Conservation (phyloP, 2,888 invertebrate species). For the Nineta flava region DNA sequence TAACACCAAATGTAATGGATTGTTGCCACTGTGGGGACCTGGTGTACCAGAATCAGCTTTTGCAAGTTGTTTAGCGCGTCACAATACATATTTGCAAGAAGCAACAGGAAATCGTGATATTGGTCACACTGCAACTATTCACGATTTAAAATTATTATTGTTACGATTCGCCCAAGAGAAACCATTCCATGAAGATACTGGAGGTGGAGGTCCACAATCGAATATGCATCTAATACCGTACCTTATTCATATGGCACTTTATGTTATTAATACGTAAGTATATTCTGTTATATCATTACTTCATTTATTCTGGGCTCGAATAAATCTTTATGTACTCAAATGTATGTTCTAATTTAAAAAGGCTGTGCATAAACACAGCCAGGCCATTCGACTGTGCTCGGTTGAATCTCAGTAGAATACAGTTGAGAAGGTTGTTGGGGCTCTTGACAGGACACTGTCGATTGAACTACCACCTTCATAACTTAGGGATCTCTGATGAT, state of each 20-base stretch:
- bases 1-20: constrained; percentile 92
- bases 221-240: constrained; percentile 96
- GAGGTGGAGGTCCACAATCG: constrained; percentile 91
- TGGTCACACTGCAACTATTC: constrained; percentile 66
- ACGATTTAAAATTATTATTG: constrained; percentile 82
- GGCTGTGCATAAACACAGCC: too few relatives aligned
- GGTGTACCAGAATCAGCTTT: constrained; percentile 77
- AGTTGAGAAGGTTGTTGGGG: too few relatives aligned
- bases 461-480: too few relatives aligned
- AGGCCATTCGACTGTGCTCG: too few relatives aligned
- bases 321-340: too few relatives aligned
- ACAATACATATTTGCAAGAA: constrained; percentile 69
- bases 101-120: constrained; percentile 62
- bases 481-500: too few relatives aligned
- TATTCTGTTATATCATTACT: constrained; percentile 1
- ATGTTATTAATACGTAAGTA: constrained; percentile 75
- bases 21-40: constrained; percentile 93
- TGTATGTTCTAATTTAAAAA: too few relatives aligned
- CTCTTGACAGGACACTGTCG: too few relatives aligned
- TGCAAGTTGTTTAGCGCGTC: constrained; percentile 84
- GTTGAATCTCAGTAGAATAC: too few relatives aligned
- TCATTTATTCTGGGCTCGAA: neutral
- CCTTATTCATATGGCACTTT: constrained; percentile 84
- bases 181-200: constrained; percentile 94
- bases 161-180: constrained; percentile 83